Base-by-base conservation (phyloP, 2,888 invertebrate species). In the Heteropelma amictum region DNA sequence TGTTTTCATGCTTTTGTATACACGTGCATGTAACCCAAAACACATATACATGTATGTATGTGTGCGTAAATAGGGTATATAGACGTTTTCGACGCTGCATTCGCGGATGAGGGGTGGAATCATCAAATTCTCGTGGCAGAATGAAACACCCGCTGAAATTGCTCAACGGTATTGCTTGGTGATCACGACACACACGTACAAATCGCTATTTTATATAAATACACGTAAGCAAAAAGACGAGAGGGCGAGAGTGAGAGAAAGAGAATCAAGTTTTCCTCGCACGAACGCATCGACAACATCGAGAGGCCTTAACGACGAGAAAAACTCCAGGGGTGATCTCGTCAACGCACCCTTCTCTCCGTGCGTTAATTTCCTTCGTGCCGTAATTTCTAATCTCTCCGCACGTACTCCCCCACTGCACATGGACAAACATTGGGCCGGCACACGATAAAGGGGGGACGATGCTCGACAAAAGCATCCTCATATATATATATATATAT, bases 381-480 rank as follows among this genome's bases (percentile, higher is more conserved):
- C 70, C 64, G 69, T 76, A 70, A 76, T 76, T 76, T 65, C 73
- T 73, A 76, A 76, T 76, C 76, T 73, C 38, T 73, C 73, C 60
- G 56, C 76, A 56, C 76, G 76, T 76, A 45, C 19, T 45, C 33
- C 49, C 54, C 19, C 17, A 21, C 49, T 35, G 19, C 42, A 17
- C 45, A 35, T 67, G 56, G 21, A 23, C 23, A 8, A 64, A 28
- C 17, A 40, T 51, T 35, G 17, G 40, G 49, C 56, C 19, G 51
- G 17, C 38, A 51, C 51, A 28, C 40, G 19, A 47, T 40, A 23
- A 23, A 61, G 64, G 74, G 61, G 49, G 26, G 17, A 7, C 23
- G 4, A 10, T 35, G 35, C 33, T 70, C 10, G 19, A 45, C 47
- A 12, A 53, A 72, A 72, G 65, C 23, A 45, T 58, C 42, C 6